Evolutionary conservation across 1,140 invertebrate species (phyloP).

Genomic region (Heliothis subflexa): DNA sequence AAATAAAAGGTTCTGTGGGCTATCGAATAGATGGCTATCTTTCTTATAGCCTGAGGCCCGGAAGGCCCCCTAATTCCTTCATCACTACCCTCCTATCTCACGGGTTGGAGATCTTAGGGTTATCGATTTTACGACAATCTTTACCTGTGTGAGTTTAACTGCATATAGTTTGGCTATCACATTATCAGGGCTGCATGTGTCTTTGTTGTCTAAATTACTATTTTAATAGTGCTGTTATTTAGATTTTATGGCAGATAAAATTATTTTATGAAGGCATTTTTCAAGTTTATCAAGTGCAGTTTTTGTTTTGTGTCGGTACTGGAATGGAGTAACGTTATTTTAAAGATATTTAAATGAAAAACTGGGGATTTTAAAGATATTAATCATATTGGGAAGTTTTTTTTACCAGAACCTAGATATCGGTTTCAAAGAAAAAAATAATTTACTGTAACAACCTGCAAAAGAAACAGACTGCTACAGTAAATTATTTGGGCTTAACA

Average conservation of each 20-base stretch:
- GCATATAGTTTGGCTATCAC: slow-evolving; percentile 10
- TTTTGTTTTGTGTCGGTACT: too few species aligned
- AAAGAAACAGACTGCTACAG: too few species aligned
- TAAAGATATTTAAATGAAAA: too few species aligned
- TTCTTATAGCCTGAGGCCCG: slow-evolving; percentile 12
- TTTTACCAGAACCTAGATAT: too few species aligned
- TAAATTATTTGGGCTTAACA: too few species aligned
- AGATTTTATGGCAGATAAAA: background rate
- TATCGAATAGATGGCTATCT: slow-evolving; percentile 22
- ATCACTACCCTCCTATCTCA: slow-evolving; percentile 21
- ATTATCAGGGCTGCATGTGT: background rate
- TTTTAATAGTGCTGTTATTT: slow-evolving; percentile 14
- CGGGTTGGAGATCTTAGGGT: slow-evolving; percentile 13
- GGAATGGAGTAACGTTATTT: too few species aligned
- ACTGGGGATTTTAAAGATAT: too few species aligned
- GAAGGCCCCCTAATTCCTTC: slow-evolving; percentile 2
- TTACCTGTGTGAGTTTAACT: slow-evolving; percentile 18
- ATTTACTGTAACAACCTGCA: too few species aligned
- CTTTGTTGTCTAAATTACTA: slow-evolving; percentile 6
- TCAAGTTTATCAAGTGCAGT: too few species aligned
- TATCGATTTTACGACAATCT: slow-evolving; percentile 33
- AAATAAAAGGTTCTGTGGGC: slow-evolving; percentile 5
- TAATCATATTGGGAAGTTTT: too few species aligned
- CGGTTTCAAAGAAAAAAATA: too few species aligned
- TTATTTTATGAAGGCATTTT: too few species aligned